A percentile compares a stretch with the other conserved stretches of the same genome.
These are phyloP conservation scores for Luidia sarsii DNA, from an alignment of 53 echinoderm and acorn worm species.

Conservation along the genomic window DNA sequence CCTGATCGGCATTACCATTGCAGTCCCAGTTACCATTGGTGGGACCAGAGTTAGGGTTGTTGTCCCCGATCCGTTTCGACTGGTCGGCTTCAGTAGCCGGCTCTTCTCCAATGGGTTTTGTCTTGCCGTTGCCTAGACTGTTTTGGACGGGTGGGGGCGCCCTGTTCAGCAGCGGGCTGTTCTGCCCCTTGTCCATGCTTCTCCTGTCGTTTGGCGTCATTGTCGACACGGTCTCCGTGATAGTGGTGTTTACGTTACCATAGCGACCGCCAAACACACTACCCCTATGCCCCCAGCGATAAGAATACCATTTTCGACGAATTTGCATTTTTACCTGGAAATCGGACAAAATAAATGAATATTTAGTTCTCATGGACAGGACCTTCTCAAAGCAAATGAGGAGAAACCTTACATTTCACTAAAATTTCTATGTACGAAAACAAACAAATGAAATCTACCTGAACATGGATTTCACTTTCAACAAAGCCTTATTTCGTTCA, in stretches of 20 bases:
- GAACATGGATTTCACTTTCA: not conserved
- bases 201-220: constrained; percentile 61
- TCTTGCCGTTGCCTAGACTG: constrained; percentile 40
- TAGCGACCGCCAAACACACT: constrained; percentile 85
- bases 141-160: constrained; percentile 36
- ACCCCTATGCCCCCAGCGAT: constrained; percentile 75
- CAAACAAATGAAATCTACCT: not conserved
- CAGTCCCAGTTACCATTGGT: constrained; percentile 42
- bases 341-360: not conserved
- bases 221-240: constrained; percentile 79
- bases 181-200: constrained; percentile 55
- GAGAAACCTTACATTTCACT: not conserved
- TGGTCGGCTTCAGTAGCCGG: constrained; percentile 20
- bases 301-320: constrained; percentile 83
- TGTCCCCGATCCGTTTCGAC: not conserved
- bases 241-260: constrained; percentile 78
- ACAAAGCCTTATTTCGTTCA: too few relatives aligned
- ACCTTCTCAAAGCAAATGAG: not conserved
- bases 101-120: not conserved
- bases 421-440: not conserved
- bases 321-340: constrained; percentile 92
- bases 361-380: not conserved
- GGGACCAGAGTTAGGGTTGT: not conserved
- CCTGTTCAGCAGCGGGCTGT: constrained; percentile 58
- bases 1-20: constrained; percentile 42